Percentiles rank a stretch among this genome's conserved stretches.
These are phyloP conservation scores for Hylomyscus alleni DNA, from an alignment of 2,797 vertebrate species.

Conservation along the genomic window DNA sequence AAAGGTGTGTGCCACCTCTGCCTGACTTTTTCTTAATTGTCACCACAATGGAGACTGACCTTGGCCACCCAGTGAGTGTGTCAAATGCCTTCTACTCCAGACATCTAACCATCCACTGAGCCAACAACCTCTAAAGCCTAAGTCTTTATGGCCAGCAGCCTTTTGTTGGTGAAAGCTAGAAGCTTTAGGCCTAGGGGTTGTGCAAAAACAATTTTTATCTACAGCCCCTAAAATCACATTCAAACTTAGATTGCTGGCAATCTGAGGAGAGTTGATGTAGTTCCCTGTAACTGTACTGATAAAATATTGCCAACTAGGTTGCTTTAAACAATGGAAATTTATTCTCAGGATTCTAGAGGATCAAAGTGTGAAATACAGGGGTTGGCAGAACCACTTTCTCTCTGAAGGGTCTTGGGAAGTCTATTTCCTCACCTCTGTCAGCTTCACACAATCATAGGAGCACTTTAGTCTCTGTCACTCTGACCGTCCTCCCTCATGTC, in stretches of 20 bases:
- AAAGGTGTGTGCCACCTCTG: neutral
- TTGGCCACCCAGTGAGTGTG: no score
- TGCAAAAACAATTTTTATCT: neutral
- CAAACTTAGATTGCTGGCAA: neutral
- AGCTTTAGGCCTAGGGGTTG: neutral
- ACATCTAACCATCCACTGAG: neutral
- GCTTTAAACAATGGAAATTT: neutral
- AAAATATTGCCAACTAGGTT: neutral
- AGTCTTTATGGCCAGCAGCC: neutral
- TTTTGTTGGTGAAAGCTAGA: neutral
- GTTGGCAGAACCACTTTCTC: neutral
- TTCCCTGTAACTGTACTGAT: neutral
- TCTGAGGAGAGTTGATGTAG: neutral
- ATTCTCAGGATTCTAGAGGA: neutral
- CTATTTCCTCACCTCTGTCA: neutral
- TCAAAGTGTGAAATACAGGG: neutral
- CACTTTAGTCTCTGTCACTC: neutral
- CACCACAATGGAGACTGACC: neutral
- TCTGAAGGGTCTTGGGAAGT: neutral
- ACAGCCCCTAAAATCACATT: neutral
- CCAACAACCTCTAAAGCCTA: neutral
- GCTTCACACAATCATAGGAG: neutral
- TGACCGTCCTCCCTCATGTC: neutral
- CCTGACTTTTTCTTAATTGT: neutral
- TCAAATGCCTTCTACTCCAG: neutral